Evolutionary conservation across 2,113 vertebrate species (phyloP).

Genomic region (Phoxinus phoxinus): DNA sequence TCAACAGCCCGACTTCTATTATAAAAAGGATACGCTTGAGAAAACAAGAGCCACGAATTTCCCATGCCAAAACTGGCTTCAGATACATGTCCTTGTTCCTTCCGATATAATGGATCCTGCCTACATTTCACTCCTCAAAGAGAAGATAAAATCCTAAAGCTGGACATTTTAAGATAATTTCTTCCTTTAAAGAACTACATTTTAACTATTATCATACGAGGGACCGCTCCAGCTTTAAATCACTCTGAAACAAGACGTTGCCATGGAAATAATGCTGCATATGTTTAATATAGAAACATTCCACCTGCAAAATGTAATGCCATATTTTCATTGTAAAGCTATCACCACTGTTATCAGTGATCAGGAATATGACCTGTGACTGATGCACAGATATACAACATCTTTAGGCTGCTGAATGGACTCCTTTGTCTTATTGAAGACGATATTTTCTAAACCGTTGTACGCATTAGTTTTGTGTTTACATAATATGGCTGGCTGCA

Average conservation of each 20-base stretch:
- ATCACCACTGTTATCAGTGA: conserved; percentile 17
- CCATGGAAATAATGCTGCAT: conserved; percentile 63
- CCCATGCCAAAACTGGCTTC: background rate
- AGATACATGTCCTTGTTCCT: background rate
- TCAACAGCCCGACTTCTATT: conserved; percentile 45
- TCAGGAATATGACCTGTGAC: background rate
- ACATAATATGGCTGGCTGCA: conserved; percentile 1
- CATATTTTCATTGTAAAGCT: conserved; percentile 53
- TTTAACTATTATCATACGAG: conserved; percentile 31
- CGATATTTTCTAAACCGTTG: background rate
- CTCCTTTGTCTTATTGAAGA: conserved; percentile 10
- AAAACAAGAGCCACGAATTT: conserved; percentile 34
- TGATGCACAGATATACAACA: background rate
- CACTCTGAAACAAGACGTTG: conserved; percentile 60
- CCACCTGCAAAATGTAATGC: conserved; percentile 63
- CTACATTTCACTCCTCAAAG: background rate
- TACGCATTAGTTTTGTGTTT: conserved; percentile 31
- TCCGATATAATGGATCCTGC: background rate
- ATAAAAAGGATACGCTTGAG: conserved; percentile 43
- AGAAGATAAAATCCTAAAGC: background rate
- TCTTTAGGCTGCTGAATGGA: conserved; percentile 10
- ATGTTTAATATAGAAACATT: conserved; percentile 64
- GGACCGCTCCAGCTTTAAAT: conserved; percentile 53
- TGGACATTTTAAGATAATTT: conserved; percentile 36
- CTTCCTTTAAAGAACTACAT: conserved; percentile 2